Percentiles rank a stretch among this genome's conserved stretches.
These are phyloP conservation scores for Notolepis coatsorum DNA, from an alignment of 2,797 vertebrate genomes.

Conservation along the genomic window DNA sequence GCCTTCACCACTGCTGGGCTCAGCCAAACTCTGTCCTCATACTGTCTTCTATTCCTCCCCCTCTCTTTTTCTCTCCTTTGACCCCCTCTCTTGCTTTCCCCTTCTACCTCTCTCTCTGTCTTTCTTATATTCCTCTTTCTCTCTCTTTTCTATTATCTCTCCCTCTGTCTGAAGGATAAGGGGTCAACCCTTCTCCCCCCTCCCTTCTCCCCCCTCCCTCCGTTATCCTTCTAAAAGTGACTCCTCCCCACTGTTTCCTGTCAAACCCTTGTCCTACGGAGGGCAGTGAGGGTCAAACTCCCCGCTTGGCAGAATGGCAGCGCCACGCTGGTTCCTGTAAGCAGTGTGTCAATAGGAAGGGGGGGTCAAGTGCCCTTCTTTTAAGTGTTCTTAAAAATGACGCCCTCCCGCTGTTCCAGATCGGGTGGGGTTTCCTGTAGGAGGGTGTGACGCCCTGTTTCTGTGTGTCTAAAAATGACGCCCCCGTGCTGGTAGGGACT, in stretches of 20 bases:
- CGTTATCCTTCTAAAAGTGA: conserved; percentile 46
- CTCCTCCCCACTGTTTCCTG: conserved; percentile 45
- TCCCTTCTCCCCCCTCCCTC: conserved; percentile 17
- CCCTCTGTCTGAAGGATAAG: conserved; percentile 45
- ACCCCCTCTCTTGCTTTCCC: too few relatives aligned
- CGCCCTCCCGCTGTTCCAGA: conserved; percentile 59
- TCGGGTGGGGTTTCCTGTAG: conserved; percentile 51
- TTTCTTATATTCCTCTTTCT: neutral
- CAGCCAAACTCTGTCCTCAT: neutral
- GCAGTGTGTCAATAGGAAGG: conserved; percentile 32
- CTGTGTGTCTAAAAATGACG: conserved; percentile 47
- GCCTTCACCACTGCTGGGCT: conserved; percentile 11
- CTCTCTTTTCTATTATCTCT: neutral
- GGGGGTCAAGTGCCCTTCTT: conserved; percentile 59
- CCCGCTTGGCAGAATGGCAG: conserved; percentile 46
- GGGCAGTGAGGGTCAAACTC: conserved; percentile 47
- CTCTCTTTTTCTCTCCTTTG: conserved; percentile 8
- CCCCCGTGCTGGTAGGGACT: conserved; percentile 52
- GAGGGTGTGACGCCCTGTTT: conserved; percentile 31
- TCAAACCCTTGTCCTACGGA: conserved; percentile 54
- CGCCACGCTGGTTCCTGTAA: conserved; percentile 61
- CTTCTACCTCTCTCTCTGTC: conserved; percentile 8
- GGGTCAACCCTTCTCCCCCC: conserved; percentile 43
- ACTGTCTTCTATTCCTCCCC: conserved; percentile 18
- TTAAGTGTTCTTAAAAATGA: conserved; percentile 50